These are phyloP conservation scores for Callorhinus ursinus DNA, from an alignment of 2,113 vertebrate species.

Conservation along the genomic window DNA sequence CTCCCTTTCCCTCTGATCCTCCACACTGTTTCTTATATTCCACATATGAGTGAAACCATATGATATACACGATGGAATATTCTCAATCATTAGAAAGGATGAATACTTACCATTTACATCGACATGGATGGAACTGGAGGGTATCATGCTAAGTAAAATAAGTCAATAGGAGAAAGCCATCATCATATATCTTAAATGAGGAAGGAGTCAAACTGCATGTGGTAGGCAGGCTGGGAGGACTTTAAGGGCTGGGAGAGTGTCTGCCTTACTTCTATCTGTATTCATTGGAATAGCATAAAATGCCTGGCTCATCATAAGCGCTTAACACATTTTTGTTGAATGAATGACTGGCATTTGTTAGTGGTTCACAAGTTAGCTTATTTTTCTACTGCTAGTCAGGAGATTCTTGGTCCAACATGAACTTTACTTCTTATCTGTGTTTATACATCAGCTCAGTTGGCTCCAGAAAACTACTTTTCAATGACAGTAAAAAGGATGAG, in stretches of 20 bases:
- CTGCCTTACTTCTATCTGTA: background rate
- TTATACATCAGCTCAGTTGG: background rate
- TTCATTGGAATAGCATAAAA: background rate
- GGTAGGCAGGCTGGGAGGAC: background rate
- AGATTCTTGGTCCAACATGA: background rate
- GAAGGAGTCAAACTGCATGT: background rate
- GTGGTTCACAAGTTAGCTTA: background rate
- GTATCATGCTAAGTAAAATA: too few relatives aligned
- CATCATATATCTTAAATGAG: background rate
- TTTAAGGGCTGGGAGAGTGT: background rate
- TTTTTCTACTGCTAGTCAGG: background rate
- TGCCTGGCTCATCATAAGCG: background rate
- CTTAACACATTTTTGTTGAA: background rate
- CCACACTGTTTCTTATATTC: too few relatives aligned
- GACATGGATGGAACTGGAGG: too few relatives aligned
- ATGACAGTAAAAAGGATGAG: background rate
- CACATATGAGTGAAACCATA: too few relatives aligned
- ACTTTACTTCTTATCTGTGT: constrained; percentile 5
- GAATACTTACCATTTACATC: too few relatives aligned
- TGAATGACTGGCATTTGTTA: background rate
- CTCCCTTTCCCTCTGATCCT: too few relatives aligned
- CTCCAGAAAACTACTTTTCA: background rate
- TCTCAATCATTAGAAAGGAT: too few relatives aligned
- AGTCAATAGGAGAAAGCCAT: background rate
- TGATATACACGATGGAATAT: too few relatives aligned